These are phyloP conservation scores for Accipiter minullus DNA, from an alignment of 2,797 vertebrate species.

Conservation along the genomic window DNA sequence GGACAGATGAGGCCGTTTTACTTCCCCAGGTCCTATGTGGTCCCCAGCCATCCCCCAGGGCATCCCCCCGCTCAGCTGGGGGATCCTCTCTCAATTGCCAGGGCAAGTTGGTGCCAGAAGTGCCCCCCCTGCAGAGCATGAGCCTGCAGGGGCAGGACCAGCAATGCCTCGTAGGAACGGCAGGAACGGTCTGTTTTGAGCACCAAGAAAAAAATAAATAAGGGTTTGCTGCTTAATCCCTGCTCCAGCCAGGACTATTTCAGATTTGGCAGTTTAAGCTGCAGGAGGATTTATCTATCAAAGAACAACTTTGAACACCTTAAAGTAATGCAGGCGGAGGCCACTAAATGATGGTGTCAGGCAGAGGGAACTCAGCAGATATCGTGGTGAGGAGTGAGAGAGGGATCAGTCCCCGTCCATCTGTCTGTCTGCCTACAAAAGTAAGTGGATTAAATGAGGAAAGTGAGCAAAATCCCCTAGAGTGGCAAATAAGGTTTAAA, in stretches of 20 bases:
- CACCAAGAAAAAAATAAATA: not conserved
- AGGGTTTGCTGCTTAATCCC: not conserved
- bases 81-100: not conserved
- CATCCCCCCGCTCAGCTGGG: not conserved
- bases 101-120: not conserved
- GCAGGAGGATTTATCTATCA: conserved; percentile 22
- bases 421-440: not conserved
- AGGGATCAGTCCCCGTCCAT: not conserved
- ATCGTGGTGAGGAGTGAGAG: not conserved
- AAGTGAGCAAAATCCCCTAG: conserved; percentile 19
- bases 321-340: not conserved
- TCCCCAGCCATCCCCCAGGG: not conserved
- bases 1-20: not conserved
- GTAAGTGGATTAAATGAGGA: conserved; percentile 27
- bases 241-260: not conserved
- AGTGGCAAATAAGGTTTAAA: conserved; percentile 24
- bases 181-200: not conserved
- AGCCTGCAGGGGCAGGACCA: not conserved
- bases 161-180: not conserved
- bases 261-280: not conserved
- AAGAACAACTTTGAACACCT: conserved; percentile 5
- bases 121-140: not conserved
- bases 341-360: not conserved
- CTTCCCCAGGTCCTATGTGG: not conserved
- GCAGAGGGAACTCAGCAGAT: not conserved